Evolutionary conservation across 2,888 invertebrate species (phyloP), one percentile per base, ranked within the genome.

Genomic region (Trisateles emortualis): DNA sequence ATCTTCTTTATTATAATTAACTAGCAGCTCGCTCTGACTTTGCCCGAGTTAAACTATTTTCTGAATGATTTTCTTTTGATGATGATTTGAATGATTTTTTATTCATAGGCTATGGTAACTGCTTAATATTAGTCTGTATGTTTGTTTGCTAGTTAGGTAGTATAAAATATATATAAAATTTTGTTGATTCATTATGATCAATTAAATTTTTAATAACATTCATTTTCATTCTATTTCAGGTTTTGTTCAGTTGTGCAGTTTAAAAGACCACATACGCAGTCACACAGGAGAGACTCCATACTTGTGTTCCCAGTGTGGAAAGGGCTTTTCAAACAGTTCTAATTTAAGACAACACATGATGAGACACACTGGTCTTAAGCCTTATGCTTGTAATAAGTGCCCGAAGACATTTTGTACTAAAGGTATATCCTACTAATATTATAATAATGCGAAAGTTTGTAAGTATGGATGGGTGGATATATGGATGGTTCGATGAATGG

Each of bases 301-400:
- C 68, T 76, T 94, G 3, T 94, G 94, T 67, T 90, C 94, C 0
- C 79, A 94, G 65, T 94, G 94, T 41, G 94, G 94, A 0, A 93
- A 92, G 52, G 89, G 93, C 0, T 94, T 94, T 64, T 86, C 88
- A 4, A 94, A 93, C 68, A 84, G 89, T 35, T 94, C 94, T 43
- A 95, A 94, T 62, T 76, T 95, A 13, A 86, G 94, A 0, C 94
- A 94, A 58, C 95, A 95, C 64, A 84, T 94, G 81, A 73, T 94
- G 55, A 81, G 95, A 0, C 95, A 95, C 55, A 86, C 90, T 0
- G 94, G 93, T 0, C 61, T 92, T 1, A 94, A 94, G 59, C 91
- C 94, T 0, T 94, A 86, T 55, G 74, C 91, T 0, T 95, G 95
- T 63, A 84, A 86, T 19, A 84, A 94, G 40, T 95, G 95, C 54